Conservation (phyloP, 2,113 vertebrate species). For the Leptocoma aspasia region DNA sequence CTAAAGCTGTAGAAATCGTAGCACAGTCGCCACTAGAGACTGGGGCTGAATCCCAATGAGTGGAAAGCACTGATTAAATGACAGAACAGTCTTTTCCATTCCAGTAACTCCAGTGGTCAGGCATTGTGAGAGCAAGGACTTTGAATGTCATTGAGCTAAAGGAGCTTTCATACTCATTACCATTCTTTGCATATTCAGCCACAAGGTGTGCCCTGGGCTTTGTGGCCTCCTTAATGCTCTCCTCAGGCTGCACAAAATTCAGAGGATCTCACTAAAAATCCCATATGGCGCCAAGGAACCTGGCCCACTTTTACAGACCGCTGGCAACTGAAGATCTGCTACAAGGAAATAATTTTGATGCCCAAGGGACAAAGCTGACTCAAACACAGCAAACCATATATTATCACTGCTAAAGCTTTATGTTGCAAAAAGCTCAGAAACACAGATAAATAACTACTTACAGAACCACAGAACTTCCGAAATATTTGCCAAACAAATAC, state of each 20-base stretch:
- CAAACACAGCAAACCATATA: neutral
- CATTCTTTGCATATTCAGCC: neutral
- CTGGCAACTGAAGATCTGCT: neutral
- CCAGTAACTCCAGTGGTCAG: slow-evolving; percentile 56
- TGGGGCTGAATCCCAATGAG: slow-evolving; percentile 38
- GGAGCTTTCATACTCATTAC: slow-evolving; percentile 19
- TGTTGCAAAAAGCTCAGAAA: neutral
- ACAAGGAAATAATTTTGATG: neutral
- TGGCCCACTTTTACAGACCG: neutral
- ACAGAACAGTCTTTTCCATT: slow-evolving; percentile 53
- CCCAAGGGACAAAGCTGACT: neutral
- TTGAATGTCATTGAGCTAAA: slow-evolving; percentile 42
- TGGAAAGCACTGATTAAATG: slow-evolving; percentile 41
- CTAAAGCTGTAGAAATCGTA: slow-evolving; percentile 41
- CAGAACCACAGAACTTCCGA: neutral
- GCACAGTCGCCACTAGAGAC: slow-evolving; percentile 29
- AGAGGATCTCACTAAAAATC: neutral
- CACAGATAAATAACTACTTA: neutral
- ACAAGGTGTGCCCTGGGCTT: neutral
- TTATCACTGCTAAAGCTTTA: neutral
- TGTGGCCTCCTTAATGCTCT: neutral
- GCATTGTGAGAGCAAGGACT: slow-evolving; percentile 35
- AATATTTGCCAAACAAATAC: neutral
- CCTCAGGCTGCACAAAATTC: neutral
- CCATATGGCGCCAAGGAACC: neutral